Evolutionary conservation across 53 echinoderm and acorn worm genomes (phyloP), one percentile per base, ranked within the genome.

Genomic region (Mesocentrotus franciscanus): DNA sequence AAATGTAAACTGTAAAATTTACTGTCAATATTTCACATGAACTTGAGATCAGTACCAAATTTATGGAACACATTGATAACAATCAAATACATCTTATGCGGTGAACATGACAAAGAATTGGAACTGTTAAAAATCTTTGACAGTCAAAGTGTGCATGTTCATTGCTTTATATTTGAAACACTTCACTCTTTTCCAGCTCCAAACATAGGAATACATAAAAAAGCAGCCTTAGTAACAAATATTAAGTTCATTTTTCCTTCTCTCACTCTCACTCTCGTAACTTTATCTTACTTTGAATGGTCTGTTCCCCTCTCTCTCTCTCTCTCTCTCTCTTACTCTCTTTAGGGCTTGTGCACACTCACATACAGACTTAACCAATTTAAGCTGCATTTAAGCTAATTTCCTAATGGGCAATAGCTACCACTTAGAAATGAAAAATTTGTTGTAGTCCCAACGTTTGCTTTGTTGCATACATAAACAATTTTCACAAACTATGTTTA

Each of bases 51-150:
- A 93, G 94, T 81, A 93, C 94, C 94, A 93, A 61, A 81, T 61
- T 93, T 93, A 81, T 93, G 94, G 94, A 93, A 93, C 94, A 93
- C 94, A 79, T 83, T 93, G 94, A 93, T 93, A 92, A 93, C 94
- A 93, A 60, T 93, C 33, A 93, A 93, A 93, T 93, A 93, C 83
- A 79, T 93, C 32, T 81, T 59, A 32, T 79, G 83, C 60, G 62
- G 34, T 93, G 83, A 93, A 78, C 62, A 92, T 92, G 92, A 79
- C 61, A 81, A 16, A 39, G 32, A 74, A 93, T 60, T 93, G 83
- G 79, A 93, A 93, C 94, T 56, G 56, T 30, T 93, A 18, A 29
- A 76, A 93, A 18, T 29, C 18, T 34, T 62, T 72, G 10, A 56
- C n/a, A 61, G 60, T 83, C 36, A 81, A 39, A 81, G 78, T 93